These are phyloP conservation scores for Ophioninae sp. DNA, from an alignment of 2,888 invertebrate genomes.

Conservation along the genomic window DNA sequence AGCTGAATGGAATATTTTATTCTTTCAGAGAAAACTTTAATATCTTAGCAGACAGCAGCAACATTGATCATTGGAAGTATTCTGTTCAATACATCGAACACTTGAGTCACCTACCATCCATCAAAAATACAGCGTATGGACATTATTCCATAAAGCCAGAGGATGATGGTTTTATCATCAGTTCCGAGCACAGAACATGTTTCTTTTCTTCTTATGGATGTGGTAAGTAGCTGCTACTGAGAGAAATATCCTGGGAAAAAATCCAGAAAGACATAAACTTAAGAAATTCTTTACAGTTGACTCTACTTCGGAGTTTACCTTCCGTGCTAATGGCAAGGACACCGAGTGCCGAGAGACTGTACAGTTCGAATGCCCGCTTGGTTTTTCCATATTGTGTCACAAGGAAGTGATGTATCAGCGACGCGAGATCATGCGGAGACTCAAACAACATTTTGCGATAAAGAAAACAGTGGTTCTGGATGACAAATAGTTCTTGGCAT, in stretches of 20 bases:
- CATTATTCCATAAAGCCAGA: constrained; percentile 84
- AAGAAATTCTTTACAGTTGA: constrained; percentile 82
- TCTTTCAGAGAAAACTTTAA: constrained; percentile 84
- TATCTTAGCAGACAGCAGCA: constrained; percentile 85
- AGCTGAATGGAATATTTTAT: constrained; percentile 9
- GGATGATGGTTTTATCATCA: constrained; percentile 82
- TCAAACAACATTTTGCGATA: constrained; percentile 71
- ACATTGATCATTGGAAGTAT: constrained; percentile 87
- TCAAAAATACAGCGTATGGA: constrained; percentile 83
- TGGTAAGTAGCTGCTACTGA: constrained; percentile 81
- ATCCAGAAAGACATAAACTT: constrained; percentile 6
- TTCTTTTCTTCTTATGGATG: constrained; percentile 84
- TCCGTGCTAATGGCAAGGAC: constrained; percentile 80
- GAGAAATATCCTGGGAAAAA: not conserved
- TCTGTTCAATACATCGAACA: constrained; percentile 85
- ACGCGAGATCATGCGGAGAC: constrained; percentile 77
- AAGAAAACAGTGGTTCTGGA: constrained; percentile 36
- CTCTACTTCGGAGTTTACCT: constrained; percentile 85
- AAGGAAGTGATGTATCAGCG: constrained; percentile 83
- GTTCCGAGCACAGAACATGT: constrained; percentile 86
- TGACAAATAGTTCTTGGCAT: constrained; percentile 32
- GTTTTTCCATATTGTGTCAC: constrained; percentile 83
- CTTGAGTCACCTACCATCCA: constrained; percentile 85
- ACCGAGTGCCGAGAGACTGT: constrained; percentile 84
- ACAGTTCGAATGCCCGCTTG: constrained; percentile 85